Evolutionary conservation across 1,140 invertebrate genomes (phyloP), one percentile per base, ranked within the genome.

Genomic region (Solenopsis fugax): DNA sequence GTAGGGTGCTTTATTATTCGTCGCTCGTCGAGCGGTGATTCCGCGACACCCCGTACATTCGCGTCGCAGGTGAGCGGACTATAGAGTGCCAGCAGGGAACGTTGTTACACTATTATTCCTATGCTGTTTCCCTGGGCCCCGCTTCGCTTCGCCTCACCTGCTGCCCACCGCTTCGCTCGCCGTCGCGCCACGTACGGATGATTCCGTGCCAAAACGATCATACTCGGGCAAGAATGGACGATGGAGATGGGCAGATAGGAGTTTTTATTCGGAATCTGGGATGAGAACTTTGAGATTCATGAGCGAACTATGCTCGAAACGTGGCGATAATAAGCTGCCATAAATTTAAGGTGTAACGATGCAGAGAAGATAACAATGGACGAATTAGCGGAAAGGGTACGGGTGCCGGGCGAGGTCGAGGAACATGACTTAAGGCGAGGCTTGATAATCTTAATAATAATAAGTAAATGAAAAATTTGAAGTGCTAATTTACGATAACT

Each of bases 81-180:
- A 92, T 93, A 92, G 85, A 92, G 86, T 89, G 92, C 91, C 80
- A 93, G 93, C 93, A 93, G 90, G 92, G 92, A 90, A 93, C 92
- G 91, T 92, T 92, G 92, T 92, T 93, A 92, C 86, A 93, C 90
- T 93, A 92, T 93, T 94, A 92, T 93, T 93, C 91, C 90, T 93
- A 91, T 91, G 87, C 89, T 92, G 90, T 91, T 92, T 91, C 88
- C 89, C 92, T 87, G 88, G 52, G 90, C 84, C 82, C 90, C 90
- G 90, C 89, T 91, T 90, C 89, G 92, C 88, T 93, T 93, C 90
- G 91, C 89, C 90, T 93, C 92, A 91, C 91, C 85, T 93, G 90
- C 84, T 89, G 75, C 67, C 73, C 58, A 45, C 50, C 52, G 80
- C 85, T 85, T 85, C 78, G 75, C 77, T 60, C 62, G 72, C 56